These are phyloP conservation scores for Ruditapes philippinarum DNA, from an alignment of 1,140 invertebrate genomes.

Conservation along the genomic window DNA sequence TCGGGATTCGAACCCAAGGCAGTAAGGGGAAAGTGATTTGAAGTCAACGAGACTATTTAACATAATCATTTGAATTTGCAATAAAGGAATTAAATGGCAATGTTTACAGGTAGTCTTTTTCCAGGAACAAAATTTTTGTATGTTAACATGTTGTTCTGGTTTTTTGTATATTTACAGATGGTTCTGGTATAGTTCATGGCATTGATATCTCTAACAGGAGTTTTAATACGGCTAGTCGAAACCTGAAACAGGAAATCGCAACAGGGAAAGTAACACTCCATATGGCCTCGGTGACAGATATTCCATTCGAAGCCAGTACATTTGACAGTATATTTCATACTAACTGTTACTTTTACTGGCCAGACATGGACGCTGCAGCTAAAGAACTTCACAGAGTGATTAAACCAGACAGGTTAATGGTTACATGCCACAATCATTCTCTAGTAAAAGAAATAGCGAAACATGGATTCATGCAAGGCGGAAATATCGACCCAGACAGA, in stretches of 20 bases:
- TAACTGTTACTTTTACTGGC: conserved; percentile 81
- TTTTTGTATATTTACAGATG: conserved; percentile 66
- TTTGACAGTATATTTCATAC: conserved; percentile 76
- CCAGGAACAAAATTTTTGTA: too few species aligned
- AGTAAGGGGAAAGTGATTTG: too few species aligned
- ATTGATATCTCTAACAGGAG: conserved; percentile 75
- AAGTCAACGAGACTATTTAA: too few species aligned
- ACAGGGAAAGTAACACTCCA: conserved; percentile 71
- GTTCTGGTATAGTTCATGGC: conserved; percentile 74
- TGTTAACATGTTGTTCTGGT: too few species aligned
- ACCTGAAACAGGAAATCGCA: conserved; percentile 65
- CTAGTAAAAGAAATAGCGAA: conserved; percentile 24
- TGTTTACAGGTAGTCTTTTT: too few species aligned
- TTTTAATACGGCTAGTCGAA: conserved; percentile 63
- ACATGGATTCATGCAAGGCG: conserved; percentile 70
- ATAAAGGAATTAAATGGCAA: too few species aligned
- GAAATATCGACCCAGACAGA: conserved; percentile 70
- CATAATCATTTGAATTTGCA: too few species aligned
- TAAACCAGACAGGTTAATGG: conserved; percentile 74
- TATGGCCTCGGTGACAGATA: conserved; percentile 57
- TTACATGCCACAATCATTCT: conserved; percentile 67
- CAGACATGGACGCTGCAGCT: conserved; percentile 53
- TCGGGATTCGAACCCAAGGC: too few species aligned
- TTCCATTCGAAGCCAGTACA: conserved; percentile 70
- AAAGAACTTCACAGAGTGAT: conserved; percentile 76